A percentile compares a stretch with the other conserved stretches of the same genome.
phyloP scores from a whole-genome alignment of 2,113 vertebrate genomes.

The Leptodactylus fuscus region DNA sequence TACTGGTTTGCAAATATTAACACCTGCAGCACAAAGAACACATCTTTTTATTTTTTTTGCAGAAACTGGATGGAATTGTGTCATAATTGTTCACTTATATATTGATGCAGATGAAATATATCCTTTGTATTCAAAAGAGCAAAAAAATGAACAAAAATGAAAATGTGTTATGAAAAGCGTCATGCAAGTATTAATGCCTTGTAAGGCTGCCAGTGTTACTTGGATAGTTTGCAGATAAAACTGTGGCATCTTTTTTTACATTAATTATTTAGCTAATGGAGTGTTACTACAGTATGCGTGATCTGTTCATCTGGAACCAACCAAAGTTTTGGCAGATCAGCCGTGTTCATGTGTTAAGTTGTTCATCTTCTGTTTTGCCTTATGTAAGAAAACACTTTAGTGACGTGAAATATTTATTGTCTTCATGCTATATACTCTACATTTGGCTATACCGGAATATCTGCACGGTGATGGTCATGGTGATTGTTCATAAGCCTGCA shows the following conservation, averaged over 20 bases:
- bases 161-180: slow-evolving; percentile 8
- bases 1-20: no score
- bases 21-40: no score
- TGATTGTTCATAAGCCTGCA: not conserved
- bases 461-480: not conserved
- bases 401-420: slow-evolving; percentile 37
- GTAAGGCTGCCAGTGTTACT: slow-evolving; percentile 36
- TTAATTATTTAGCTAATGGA: slow-evolving; percentile 54
- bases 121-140: not conserved
- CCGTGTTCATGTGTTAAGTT: slow-evolving; percentile 43
- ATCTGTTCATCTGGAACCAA: slow-evolving; percentile 11
- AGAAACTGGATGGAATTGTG: no score
- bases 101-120: not conserved
- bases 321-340: slow-evolving; percentile 35
- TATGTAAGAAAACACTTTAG: slow-evolving; percentile 33
- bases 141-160: not conserved
- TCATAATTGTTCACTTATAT: no score
- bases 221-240: slow-evolving; percentile 42
- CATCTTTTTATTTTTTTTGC: no score
- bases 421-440: not conserved
- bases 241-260: slow-evolving; percentile 35
- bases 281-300: slow-evolving; percentile 18
- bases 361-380: slow-evolving; percentile 54
- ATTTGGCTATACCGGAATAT: not conserved
- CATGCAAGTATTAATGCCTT: slow-evolving; percentile 19